These are phyloP conservation scores for Hylomyscus alleni DNA, from an alignment of 2,797 vertebrate genomes.

Conservation along the genomic window DNA sequence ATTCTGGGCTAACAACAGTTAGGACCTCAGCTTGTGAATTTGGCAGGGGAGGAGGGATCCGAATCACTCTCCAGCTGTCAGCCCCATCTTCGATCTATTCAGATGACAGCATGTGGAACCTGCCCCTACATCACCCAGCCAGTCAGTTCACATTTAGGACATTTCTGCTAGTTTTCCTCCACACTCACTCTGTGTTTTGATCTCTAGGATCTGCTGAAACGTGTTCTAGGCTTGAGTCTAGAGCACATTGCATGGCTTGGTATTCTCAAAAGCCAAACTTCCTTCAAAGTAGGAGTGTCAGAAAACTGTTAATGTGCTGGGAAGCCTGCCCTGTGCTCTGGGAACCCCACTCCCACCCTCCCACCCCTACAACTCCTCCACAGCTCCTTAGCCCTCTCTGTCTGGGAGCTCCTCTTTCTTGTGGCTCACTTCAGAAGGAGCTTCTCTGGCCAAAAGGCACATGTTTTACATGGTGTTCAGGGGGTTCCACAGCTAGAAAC, in stretches of 20 bases:
- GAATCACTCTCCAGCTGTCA: neutral
- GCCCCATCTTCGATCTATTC: neutral
- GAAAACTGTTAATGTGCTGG: neutral
- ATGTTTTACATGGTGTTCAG: neutral
- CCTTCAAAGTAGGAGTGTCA: neutral
- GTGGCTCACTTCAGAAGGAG: too few relatives aligned
- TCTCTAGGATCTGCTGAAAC: neutral
- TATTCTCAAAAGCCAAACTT: slow-evolving; percentile 55
- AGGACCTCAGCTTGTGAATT: neutral
- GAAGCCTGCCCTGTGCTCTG: neutral
- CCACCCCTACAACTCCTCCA: too few relatives aligned
- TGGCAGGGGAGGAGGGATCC: neutral
- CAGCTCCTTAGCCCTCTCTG: too few relatives aligned
- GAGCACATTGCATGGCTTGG: neutral
- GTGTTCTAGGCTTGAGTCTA: neutral
- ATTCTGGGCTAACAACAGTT: neutral
- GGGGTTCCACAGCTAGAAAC: neutral
- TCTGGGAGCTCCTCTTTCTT: fast-evolving
- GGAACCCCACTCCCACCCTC: neutral
- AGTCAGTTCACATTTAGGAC: neutral
- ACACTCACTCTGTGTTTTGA: neutral
- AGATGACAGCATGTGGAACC: neutral
- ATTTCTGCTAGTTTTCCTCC: slow-evolving; percentile 24
- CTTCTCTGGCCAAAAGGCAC: neutral
- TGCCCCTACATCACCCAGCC: neutral